These are phyloP conservation scores for Drosophila jambulina DNA, from an alignment of 1,140 invertebrate genomes.

Conservation along the genomic window DNA sequence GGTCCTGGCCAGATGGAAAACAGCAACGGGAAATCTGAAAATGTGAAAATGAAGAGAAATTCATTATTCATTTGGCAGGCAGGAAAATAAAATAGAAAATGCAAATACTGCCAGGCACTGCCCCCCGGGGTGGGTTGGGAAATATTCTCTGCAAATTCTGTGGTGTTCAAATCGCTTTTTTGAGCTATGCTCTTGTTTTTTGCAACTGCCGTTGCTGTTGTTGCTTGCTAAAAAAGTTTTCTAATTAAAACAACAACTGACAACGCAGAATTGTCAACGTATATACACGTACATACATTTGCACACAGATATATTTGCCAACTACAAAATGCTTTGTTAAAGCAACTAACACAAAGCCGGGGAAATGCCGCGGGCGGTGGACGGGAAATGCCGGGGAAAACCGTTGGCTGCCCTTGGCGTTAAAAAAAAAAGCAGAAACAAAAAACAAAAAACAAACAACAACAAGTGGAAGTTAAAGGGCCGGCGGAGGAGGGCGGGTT, in stretches of 20 bases:
- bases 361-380: conserved; percentile 4
- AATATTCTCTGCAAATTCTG: conserved; percentile 48
- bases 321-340: conserved; percentile 79
- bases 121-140: neutral
- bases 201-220: conserved; percentile 26
- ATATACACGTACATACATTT: conserved; percentile 25
- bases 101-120: conserved; percentile 61
- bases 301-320: conserved; percentile 61
- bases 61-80: conserved; percentile 79
- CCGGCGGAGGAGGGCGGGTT: too few relatives aligned
- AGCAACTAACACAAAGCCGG: conserved; percentile 57
- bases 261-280: conserved; percentile 79
- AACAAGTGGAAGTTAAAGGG: neutral
- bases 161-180: conserved; percentile 77
- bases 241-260: conserved; percentile 83
- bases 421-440: conserved; percentile 25
- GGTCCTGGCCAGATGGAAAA: conserved; percentile 19
- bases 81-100: conserved; percentile 79
- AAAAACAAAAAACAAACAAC: neutral
- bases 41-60: conserved; percentile 70
- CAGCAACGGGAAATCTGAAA: conserved; percentile 29
- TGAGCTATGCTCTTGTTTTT: conserved; percentile 60
- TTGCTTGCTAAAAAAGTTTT: conserved; percentile 81
- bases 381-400: conserved; percentile 11
- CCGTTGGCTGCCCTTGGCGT: conserved; percentile 41